Evolutionary conservation across 2,888 invertebrate species (phyloP).

Genomic region (Polydrusus pterygomalis): DNA sequence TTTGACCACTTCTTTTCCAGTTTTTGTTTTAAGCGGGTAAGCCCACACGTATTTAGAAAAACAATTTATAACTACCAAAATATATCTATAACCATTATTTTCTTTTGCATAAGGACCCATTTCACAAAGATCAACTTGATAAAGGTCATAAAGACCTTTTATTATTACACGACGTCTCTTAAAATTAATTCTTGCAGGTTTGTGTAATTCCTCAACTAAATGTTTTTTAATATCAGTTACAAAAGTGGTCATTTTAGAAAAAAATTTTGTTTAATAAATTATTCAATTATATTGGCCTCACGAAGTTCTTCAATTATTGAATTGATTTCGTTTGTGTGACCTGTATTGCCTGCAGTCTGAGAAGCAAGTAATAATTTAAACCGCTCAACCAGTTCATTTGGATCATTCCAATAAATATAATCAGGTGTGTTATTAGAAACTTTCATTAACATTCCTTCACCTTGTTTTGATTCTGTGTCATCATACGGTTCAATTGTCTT

Average conservation of each 20-base stretch:
- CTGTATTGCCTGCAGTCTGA: slow-evolving; percentile 59
- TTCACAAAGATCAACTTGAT: slow-evolving; percentile 69
- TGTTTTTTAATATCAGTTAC: slow-evolving; percentile 5
- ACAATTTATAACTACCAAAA: slow-evolving; percentile 65
- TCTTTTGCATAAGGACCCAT: slow-evolving; percentile 62
- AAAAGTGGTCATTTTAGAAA: not conserved
- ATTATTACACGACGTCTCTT: slow-evolving; percentile 64
- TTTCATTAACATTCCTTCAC: not conserved
- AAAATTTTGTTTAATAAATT: not conserved
- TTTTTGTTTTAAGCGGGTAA: slow-evolving; percentile 63
- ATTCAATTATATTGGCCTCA: slow-evolving; percentile 52
- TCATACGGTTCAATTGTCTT: too few species aligned
- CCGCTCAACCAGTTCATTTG: slow-evolving; percentile 62
- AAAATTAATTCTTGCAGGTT: slow-evolving; percentile 67
- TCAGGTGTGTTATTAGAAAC: slow-evolving; percentile 33
- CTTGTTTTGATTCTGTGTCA: too few species aligned
- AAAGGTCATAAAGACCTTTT: slow-evolving; percentile 67
- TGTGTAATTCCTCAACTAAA: slow-evolving; percentile 47
- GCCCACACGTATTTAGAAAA: slow-evolving; percentile 68
- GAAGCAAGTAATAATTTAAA: slow-evolving; percentile 61
- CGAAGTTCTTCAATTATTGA: slow-evolving; percentile 63
- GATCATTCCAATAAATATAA: slow-evolving; percentile 48
- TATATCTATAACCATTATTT: slow-evolving; percentile 64
- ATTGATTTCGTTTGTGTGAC: slow-evolving; percentile 63
- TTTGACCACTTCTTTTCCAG: slow-evolving; percentile 58